Evolutionary conservation across 2,797 vertebrate genomes (phyloP).

Genomic region (Dendrocincla fuliginosa): DNA sequence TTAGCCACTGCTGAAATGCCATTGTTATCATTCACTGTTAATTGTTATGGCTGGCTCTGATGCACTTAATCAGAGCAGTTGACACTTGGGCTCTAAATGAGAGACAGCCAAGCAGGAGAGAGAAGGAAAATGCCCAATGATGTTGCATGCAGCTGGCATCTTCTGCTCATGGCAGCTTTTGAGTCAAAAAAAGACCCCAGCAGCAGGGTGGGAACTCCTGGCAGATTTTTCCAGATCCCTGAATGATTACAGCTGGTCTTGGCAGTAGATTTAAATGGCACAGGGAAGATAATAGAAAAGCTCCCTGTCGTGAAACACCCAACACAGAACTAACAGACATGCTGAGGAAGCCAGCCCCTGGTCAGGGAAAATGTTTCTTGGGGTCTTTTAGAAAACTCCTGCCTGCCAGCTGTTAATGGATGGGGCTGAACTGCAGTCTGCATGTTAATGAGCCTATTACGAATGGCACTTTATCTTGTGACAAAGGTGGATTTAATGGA

Average conservation of each 20-base stretch:
- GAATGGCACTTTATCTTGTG: constrained; percentile 64
- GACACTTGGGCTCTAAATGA: constrained; percentile 18
- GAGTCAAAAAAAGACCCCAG: neutral
- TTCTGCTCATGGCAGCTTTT: constrained; percentile 1
- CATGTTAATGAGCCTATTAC: constrained; percentile 70
- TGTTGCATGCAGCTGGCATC: neutral
- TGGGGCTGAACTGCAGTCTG: constrained; percentile 27
- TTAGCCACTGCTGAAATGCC: constrained; percentile 25
- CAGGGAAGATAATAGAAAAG: neutral
- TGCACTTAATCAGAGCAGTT: constrained; percentile 7
- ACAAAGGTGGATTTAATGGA: constrained; percentile 69
- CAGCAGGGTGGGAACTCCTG: neutral
- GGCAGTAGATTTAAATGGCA: neutral
- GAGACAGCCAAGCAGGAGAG: neutral
- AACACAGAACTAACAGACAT: neutral
- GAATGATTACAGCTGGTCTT: neutral
- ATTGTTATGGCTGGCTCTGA: neutral
- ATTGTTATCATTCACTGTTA: constrained; percentile 47
- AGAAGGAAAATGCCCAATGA: neutral
- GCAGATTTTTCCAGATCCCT: neutral
- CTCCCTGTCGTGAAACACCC: neutral
- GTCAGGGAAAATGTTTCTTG: constrained; percentile 2
- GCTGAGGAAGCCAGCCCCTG: neutral
- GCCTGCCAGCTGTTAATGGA: constrained; percentile 65
- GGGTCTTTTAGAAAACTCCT: constrained; percentile 44